These are phyloP conservation scores for Perca flavescens DNA, from an alignment of 2,113 vertebrate species.

Conservation along the genomic window DNA sequence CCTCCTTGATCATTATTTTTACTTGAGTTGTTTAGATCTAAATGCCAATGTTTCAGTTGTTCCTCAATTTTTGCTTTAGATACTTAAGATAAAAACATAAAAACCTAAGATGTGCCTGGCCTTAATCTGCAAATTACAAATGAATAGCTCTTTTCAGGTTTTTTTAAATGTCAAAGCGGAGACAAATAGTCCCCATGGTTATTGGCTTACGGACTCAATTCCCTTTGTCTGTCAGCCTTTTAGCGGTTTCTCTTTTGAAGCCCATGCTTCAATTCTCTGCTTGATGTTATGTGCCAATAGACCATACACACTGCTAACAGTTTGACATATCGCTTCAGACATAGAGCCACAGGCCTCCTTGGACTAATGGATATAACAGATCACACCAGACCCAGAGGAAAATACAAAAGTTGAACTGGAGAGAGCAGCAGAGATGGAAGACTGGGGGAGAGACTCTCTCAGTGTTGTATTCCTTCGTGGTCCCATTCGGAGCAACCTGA, in stretches of 20 bases:
- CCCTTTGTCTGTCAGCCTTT: conserved; percentile 44
- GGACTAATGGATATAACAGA: conserved; percentile 79
- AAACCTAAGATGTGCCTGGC: neutral
- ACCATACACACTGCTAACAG: conserved; percentile 62
- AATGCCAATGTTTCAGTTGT: conserved; percentile 1
- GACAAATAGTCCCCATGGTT: conserved; percentile 38
- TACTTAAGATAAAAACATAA: neutral
- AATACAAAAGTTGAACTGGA: conserved; percentile 54
- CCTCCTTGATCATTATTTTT: conserved; percentile 2
- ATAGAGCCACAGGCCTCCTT: conserved; percentile 61
- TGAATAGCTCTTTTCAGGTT: conserved; percentile 1
- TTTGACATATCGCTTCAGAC: conserved; percentile 70
- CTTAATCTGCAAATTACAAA: conserved; percentile 30
- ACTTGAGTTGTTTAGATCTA: neutral
- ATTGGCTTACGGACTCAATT: conserved; percentile 34
- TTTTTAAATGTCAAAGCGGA: conserved; percentile 28
- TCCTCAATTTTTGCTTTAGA: conserved; percentile 6
- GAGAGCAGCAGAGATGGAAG: conserved; percentile 49
- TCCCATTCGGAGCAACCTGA: conserved; percentile 39
- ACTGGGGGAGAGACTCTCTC: conserved; percentile 25
- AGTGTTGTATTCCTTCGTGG: conserved; percentile 51
- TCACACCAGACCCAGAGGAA: conserved; percentile 49
- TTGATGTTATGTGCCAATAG: conserved; percentile 63
- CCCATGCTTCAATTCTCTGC: conserved; percentile 53
- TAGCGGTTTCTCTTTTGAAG: conserved; percentile 59